Conservation (phyloP, 1,140 invertebrate species). For the Pemphigus obesinymphae region DNA sequence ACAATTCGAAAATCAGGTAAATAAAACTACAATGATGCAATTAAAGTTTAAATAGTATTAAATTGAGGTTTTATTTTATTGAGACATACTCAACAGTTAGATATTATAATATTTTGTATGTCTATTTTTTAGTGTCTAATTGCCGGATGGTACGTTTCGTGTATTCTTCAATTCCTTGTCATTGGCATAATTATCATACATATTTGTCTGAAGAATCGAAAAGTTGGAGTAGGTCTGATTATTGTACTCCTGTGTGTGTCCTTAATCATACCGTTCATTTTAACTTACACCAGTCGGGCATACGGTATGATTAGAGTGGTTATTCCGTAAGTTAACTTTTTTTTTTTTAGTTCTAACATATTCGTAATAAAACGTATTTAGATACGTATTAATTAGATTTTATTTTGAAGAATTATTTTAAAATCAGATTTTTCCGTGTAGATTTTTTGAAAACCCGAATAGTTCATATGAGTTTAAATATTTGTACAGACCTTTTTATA, state of each 20-base stretch:
- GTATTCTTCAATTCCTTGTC: slow-evolving; percentile 80
- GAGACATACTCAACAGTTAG: too few relatives aligned
- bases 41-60: too few relatives aligned
- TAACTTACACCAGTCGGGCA: background rate
- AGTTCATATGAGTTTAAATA: background rate
- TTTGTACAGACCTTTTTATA: background rate
- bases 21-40: background rate
- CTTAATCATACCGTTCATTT: background rate
- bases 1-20: background rate
- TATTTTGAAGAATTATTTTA: background rate
- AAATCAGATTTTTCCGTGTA: background rate
- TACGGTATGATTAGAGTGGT: slow-evolving; percentile 24
- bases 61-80: too few relatives aligned
- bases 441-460: background rate
- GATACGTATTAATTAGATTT: too few relatives aligned
- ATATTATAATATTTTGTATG: too few relatives aligned
- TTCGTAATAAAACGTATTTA: too few relatives aligned
- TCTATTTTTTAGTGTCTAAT: slow-evolving; percentile 69
- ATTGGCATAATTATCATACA: slow-evolving; percentile 71
- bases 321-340: slow-evolving; percentile 18
- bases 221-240: background rate
- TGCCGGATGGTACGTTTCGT: slow-evolving; percentile 84
- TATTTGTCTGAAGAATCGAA: slow-evolving; percentile 50
- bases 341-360: too few relatives aligned
- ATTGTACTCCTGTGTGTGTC: background rate